phyloP scores from a whole-genome alignment of 2,888 invertebrate genomes.

The Drosophila kokeensis region DNA sequence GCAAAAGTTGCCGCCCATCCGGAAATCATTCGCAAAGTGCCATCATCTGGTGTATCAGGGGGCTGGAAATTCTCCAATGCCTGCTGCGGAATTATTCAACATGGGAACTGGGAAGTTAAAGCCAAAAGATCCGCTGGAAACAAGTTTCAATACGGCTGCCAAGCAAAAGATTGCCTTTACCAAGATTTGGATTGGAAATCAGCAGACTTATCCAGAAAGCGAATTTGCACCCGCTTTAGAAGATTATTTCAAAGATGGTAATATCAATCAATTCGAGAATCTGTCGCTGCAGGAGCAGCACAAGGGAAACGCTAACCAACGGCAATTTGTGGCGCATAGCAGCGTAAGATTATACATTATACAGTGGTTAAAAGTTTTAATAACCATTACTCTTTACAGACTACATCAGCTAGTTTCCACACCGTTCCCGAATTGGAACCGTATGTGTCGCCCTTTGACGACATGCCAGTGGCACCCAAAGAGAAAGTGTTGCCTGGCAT shows the following conservation, averaged over 20 bases:
- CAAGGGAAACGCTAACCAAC: background rate
- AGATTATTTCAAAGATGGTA: constrained; percentile 29
- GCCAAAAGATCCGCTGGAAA: background rate
- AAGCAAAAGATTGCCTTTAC: constrained; percentile 49
- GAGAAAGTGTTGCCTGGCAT: constrained; percentile 1
- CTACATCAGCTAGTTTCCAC: background rate
- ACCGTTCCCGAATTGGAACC: background rate
- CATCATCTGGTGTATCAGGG: constrained; percentile 22
- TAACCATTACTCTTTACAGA: constrained; percentile 5
- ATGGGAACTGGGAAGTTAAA: constrained; percentile 1
- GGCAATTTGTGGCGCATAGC: background rate
- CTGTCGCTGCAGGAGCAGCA: constrained; percentile 1
- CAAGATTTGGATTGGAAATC: constrained; percentile 53
- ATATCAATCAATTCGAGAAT: background rate
- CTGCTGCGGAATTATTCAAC: constrained; percentile 26
- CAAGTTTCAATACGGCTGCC: constrained; percentile 4
- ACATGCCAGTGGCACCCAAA: constrained; percentile 3
- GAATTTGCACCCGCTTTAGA: constrained; percentile 40
- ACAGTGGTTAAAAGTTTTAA: background rate
- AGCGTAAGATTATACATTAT: constrained; percentile 12
- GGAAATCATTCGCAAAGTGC: background rate
- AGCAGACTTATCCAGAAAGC: constrained; percentile 7
- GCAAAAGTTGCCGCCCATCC: background rate
- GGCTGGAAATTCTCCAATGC: background rate
- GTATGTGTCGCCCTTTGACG: constrained; percentile 55